A percentile compares a stretch with the other conserved stretches of the same genome.
phyloP scores from a whole-genome alignment of 2,797 vertebrate species.

The Periparus ater region DNA sequence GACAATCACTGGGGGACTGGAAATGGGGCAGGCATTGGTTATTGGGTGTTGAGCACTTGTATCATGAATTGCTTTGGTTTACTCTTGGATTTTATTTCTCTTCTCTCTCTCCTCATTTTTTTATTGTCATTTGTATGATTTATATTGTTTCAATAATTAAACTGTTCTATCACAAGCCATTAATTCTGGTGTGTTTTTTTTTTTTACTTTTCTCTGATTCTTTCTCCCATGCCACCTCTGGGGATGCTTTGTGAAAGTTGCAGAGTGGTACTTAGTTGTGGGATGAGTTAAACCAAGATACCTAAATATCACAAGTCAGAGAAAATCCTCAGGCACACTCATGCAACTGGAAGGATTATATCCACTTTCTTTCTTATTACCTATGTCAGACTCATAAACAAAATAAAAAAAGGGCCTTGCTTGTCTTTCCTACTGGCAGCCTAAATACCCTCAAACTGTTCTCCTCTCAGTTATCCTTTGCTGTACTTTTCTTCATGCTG shows the following conservation, averaged over 20 bases:
- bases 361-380: not conserved
- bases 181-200: accelerated
- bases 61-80: accelerated
- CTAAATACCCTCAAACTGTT: not conserved
- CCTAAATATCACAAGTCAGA: not conserved
- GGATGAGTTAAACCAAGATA: not conserved
- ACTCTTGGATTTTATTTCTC: not conserved
- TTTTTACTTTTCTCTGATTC: not conserved
- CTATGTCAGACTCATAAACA: not conserved
- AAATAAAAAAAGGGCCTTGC: not conserved
- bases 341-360: not conserved
- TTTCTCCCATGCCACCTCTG: not conserved
- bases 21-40: accelerated
- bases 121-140: not conserved
- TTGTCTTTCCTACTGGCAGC: not conserved
- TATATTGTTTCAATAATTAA: not conserved
- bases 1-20: no score
- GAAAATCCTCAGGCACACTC: not conserved
- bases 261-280: not conserved
- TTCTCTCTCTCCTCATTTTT: not conserved
- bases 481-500: not conserved
- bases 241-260: not conserved
- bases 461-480: not conserved
- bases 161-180: not conserved
- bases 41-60: not conserved